These are phyloP conservation scores for Micronycteris hirsuta DNA, from an alignment of 2,113 vertebrate species.

Conservation along the genomic window DNA sequence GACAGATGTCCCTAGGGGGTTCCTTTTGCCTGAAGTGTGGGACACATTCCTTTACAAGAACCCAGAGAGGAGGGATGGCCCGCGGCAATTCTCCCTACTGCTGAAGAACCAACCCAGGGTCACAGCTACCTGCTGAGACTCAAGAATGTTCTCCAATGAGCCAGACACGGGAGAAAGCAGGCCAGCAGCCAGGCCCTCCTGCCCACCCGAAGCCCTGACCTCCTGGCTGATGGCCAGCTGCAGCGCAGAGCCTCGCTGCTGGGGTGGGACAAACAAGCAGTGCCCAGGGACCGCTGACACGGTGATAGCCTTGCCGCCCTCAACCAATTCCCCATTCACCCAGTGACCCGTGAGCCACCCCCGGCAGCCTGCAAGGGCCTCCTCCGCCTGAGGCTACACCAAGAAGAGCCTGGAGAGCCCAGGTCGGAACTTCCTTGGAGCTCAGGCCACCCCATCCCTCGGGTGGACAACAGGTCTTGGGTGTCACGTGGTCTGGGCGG, in stretches of 20 bases:
- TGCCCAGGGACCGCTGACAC: neutral
- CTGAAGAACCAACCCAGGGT: neutral
- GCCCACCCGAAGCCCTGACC: neutral
- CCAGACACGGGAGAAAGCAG: neutral
- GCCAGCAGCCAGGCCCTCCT: neutral
- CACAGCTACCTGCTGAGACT: neutral
- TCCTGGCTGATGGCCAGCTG: neutral
- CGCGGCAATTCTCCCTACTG: neutral
- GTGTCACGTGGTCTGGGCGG: neutral
- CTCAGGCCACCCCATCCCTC: neutral
- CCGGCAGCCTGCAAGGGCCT: neutral
- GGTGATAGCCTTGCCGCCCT: neutral
- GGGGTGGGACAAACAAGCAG: neutral
- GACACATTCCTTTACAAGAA: neutral
- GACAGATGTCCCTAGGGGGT: neutral
- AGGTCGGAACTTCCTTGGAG: too few species aligned
- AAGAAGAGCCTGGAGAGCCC: neutral
- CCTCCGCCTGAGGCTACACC: neutral
- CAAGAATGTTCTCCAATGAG: neutral
- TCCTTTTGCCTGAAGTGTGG: neutral
- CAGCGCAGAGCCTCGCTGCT: too few species aligned
- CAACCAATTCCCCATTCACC: neutral
- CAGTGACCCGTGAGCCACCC: neutral
- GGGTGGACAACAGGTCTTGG: rapidly evolving
- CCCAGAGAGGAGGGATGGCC: neutral